Evolutionary conservation across 2,797 vertebrate genomes (phyloP).

Genomic region (Thalassophryne amazonica): DNA sequence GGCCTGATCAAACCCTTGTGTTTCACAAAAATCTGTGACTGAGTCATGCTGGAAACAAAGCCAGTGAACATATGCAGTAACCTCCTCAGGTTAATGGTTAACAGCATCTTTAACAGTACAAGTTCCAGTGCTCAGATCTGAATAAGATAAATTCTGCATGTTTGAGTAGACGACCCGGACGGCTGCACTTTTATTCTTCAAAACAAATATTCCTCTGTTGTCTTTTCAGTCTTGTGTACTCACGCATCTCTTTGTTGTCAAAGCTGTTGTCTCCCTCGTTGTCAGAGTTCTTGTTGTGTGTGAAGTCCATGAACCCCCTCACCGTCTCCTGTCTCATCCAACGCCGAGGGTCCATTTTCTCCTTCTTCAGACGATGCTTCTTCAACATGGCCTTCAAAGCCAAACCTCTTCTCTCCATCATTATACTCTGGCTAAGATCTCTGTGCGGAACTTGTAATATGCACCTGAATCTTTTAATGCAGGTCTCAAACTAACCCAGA

Average conservation of each 20-base stretch:
- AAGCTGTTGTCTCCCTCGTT: constrained; percentile 61
- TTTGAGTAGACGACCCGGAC: no score
- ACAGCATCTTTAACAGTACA: not conserved
- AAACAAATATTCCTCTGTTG: no score
- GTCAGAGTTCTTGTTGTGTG: constrained; percentile 48
- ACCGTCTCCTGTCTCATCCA: constrained; percentile 60
- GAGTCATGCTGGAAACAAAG: no score
- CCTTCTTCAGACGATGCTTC: constrained; percentile 56
- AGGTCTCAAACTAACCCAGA: no score
- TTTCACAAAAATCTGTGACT: no score
- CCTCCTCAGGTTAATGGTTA: no score
- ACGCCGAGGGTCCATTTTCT: constrained; percentile 62
- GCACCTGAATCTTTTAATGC: no score
- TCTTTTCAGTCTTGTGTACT: constrained; percentile 48
- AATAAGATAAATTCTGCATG: not conserved
- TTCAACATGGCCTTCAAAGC: constrained; percentile 48
- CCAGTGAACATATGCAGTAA: no score
- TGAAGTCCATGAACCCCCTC: constrained; percentile 65
- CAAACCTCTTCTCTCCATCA: constrained; percentile 60
- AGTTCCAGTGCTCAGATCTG: not conserved
- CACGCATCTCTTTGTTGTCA: constrained; percentile 77
- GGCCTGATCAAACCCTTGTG: no score
- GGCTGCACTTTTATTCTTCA: no score
- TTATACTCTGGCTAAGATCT: not conserved
- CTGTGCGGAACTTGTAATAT: no score